Base-by-base conservation (phyloP, 2,888 invertebrate genomes). In the Ferdinandea cuprea region DNA sequence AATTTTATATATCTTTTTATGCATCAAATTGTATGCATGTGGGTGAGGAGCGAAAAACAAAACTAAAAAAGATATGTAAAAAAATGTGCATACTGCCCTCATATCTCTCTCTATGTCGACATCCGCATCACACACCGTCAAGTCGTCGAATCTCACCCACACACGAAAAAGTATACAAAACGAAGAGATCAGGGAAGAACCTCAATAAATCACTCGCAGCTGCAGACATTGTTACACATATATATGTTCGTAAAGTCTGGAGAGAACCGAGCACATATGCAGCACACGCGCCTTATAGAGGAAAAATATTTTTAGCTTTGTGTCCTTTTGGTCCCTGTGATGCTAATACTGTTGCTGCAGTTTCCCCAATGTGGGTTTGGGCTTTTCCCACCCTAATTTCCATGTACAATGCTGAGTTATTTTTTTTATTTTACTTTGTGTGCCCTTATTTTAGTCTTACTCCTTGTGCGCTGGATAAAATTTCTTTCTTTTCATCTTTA, bases 261-360 rank as follows among this genome's bases (percentile, higher is more conserved):
- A 19, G 9, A 42, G 54, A 30, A 58, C 42, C 46, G 25, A 56
- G 48, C 78, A 69, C 71, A 76, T 76, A 81, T 81, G 81, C 81
- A 81, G 81, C 81, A 81, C 81, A 81, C 81, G 81, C 81, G 81
- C 81, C 76, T 65, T 81, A 40, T 76, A 52, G 63, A 77, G 69
- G 28, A 71, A 59, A 71, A 59, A 56, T 6, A 58, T 68, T 46
- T 68, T 61, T 65, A 42, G 56, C 44, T 72, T 17, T 63, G 37
- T 58, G 63, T 76, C 58, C 56, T 81, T 63, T 69, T 69, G 54
- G 74, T 66, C 50, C 63, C 59, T 58, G 58, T 44, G 40, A 17
- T 52, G 32, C 25, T 61, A 19, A 11, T 21, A 44, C 30, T 56
- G 48, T 37, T 68, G 44, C 46, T 68, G 50, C 56, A 71, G 71